Evolutionary conservation across 2,113 vertebrate species (phyloP).

Genomic region (Notechis scutatus): DNA sequence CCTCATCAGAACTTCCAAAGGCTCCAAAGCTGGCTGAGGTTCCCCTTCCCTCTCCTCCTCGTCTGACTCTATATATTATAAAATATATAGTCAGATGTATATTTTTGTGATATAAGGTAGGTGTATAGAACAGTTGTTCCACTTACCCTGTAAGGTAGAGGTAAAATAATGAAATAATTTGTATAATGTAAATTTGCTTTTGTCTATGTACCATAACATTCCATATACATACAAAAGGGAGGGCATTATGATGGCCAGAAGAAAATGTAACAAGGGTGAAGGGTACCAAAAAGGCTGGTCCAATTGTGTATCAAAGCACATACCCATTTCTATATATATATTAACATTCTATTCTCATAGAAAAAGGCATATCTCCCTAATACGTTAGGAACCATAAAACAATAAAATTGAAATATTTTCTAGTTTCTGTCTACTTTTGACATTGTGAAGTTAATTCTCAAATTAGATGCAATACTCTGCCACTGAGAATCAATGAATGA

Average conservation of each 20-base stretch:
- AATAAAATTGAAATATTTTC: not conserved
- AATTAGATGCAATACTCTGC: not conserved
- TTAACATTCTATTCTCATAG: not conserved
- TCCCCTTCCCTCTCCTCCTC: no score
- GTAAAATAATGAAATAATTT: not conserved
- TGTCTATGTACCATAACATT: not conserved
- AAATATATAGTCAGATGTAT: not conserved
- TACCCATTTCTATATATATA: not conserved
- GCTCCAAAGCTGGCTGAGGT: no score
- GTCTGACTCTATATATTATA: not conserved
- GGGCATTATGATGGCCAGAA: not conserved
- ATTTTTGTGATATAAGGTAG: not conserved
- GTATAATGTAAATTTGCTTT: not conserved
- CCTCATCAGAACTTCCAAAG: no score
- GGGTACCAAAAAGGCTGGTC: not conserved
- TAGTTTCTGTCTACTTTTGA: not conserved
- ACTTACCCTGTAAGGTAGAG: not conserved
- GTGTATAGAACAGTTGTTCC: not conserved
- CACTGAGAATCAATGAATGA: not conserved
- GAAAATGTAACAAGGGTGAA: not conserved
- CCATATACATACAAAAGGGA: not conserved
- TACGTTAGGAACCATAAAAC: not conserved
- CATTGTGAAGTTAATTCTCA: not conserved
- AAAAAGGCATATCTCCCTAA: not conserved
- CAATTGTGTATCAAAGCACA: not conserved